phyloP scores from a whole-genome alignment of 2,797 vertebrate genomes.

The Molossus molossus region DNA sequence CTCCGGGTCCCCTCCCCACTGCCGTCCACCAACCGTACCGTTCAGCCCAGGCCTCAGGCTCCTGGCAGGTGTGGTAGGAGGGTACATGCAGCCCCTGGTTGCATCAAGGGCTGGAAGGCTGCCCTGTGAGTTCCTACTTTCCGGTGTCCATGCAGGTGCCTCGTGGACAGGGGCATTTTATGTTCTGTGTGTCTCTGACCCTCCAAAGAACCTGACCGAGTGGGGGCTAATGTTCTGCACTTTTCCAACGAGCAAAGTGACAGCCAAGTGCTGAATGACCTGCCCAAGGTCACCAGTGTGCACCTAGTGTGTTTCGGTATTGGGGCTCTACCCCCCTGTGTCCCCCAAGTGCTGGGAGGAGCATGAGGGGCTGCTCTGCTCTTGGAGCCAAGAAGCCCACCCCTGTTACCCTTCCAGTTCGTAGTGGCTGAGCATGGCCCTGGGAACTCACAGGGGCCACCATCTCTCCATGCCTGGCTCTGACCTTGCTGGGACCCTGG shows the following conservation, averaged over 20 bases:
- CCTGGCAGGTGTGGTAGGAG: too few relatives aligned
- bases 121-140: accelerated
- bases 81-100: too few relatives aligned
- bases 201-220: accelerated
- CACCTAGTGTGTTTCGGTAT: accelerated
- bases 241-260: too few relatives aligned
- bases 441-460: not conserved
- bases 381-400: not conserved
- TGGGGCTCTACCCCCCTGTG: accelerated
- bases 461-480: accelerated
- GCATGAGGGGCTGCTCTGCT: accelerated
- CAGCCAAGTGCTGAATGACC: accelerated
- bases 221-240: not conserved
- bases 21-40: too few relatives aligned
- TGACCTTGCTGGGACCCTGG: not conserved
- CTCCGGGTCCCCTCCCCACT: too few relatives aligned
- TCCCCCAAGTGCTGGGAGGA: accelerated
- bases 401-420: not conserved
- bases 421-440: accelerated
- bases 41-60: too few relatives aligned
- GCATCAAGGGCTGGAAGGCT: not conserved
- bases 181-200: not conserved
- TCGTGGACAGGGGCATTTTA: accelerated
- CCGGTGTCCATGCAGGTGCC: accelerated
- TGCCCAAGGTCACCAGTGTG: accelerated